These are phyloP conservation scores for Eupeodes latifasciatus DNA, from an alignment of 2,888 invertebrate species.

Conservation along the genomic window DNA sequence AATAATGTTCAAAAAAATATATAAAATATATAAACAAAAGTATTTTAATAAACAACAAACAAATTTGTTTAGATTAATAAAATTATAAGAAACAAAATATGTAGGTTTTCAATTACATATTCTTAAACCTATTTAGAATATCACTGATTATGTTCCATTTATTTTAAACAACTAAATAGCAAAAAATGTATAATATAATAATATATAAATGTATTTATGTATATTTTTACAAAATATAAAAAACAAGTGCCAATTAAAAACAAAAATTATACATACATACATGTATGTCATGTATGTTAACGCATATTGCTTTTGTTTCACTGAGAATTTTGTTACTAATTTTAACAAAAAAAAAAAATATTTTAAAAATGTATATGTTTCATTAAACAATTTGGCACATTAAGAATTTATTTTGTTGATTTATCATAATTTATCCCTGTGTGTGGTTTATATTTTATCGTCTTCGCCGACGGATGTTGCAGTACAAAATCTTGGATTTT, in stretches of 20 bases:
- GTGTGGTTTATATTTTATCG: slow-evolving; percentile 69
- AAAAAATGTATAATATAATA: slow-evolving; percentile 21
- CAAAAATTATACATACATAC: neutral
- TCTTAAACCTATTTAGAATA: slow-evolving; percentile 76
- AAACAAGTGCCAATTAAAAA: slow-evolving; percentile 66
- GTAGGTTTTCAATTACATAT: slow-evolving; percentile 28
- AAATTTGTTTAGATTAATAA: slow-evolving; percentile 12
- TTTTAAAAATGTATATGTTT: slow-evolving; percentile 47
- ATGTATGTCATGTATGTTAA: slow-evolving; percentile 13
- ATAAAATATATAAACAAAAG: neutral
- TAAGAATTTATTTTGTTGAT: slow-evolving; percentile 53
- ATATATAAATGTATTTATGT: neutral
- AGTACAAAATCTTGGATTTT: slow-evolving; percentile 71
- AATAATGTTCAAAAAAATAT: slow-evolving; percentile 15
- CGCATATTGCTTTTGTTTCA: slow-evolving; percentile 61
- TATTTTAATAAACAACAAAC: slow-evolving; percentile 21
- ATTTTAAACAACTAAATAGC: slow-evolving; percentile 56
- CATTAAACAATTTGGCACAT: slow-evolving; percentile 71
- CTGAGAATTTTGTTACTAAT: slow-evolving; percentile 64
- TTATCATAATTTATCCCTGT: slow-evolving; percentile 69
- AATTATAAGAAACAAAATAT: slow-evolving; percentile 29
- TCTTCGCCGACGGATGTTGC: slow-evolving; percentile 67
- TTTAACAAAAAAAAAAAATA: slow-evolving; percentile 44
- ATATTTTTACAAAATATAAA: slow-evolving; percentile 48
- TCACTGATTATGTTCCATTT: slow-evolving; percentile 77